Percentiles rank a stretch among this genome's conserved stretches.
Conservation (phyloP, 2,797 vertebrate species). For the Eremophila alpestris region DNA sequence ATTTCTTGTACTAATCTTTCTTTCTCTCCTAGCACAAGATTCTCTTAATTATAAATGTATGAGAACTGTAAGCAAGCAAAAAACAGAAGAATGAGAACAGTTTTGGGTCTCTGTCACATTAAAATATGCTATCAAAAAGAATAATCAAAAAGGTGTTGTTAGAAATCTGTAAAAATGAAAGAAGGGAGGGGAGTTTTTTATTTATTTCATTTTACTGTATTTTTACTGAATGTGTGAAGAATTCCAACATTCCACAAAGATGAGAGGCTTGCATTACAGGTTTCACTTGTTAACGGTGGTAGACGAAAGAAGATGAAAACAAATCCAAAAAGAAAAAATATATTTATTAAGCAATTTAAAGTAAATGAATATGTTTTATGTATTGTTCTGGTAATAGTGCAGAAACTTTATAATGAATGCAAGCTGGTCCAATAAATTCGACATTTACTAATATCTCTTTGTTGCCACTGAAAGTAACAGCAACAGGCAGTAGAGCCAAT, state of each 20-base stretch:
- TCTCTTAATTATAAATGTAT: neutral
- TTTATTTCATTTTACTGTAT: neutral
- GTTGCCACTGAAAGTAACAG: neutral
- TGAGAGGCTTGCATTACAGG: neutral
- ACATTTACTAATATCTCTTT: neutral
- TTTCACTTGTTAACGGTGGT: neutral
- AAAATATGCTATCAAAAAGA: neutral
- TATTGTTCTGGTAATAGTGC: neutral
- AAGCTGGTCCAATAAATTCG: neutral
- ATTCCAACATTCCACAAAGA: neutral
- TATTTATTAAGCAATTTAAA: neutral
- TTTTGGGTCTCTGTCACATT: neutral
- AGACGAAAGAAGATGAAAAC: neutral
- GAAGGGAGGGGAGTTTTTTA: accelerated
- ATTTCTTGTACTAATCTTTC: neutral
- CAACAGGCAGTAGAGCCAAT: neutral
- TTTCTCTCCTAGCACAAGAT: neutral
- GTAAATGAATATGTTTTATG: neutral
- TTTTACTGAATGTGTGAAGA: neutral
- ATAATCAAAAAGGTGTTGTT: neutral
- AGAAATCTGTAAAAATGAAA: neutral
- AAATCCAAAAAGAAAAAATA: neutral
- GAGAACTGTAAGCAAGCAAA: neutral
- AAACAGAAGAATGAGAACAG: neutral
- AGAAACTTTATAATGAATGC: neutral